Base-by-base conservation (phyloP, 2,113 vertebrate species). In the Nothocercus julius region DNA sequence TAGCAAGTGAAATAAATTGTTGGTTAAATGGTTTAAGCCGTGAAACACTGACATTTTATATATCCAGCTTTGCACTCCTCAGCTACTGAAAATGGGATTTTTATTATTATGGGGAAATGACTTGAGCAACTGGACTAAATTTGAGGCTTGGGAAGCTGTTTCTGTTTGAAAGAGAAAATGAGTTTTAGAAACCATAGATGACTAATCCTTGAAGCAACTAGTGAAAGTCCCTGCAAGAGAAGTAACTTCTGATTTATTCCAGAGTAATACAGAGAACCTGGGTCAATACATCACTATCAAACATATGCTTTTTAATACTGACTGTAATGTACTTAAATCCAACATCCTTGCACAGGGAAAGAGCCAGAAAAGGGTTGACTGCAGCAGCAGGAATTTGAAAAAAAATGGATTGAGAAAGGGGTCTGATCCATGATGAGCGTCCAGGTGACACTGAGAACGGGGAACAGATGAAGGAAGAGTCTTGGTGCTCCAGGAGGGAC, bases 381-480 rank as follows among this genome's bases (percentile, higher is more conserved):
- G 53, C 45, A 66, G 83, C 64, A 77, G 62, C 58, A 86, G 76
- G 51, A 79, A 68, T 88, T 59, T 67, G 62, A n/a, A 75, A 68
- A 90, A 56, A 56, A 56, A 32, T 32, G 54, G 63, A 16, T 62
- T 0, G 3, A 47, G 82, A 58, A 72, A 40, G 21, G 18, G 42
- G 12, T 1, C 19, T 30, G 66, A 24, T 58, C 24, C 0, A 0
- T 11, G 56, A 34, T 2, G 5, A n/a, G 34, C 56, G 49, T 36
- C 22, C 40, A 9, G 59, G 59, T 51, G 34, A 5, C 32, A 1
- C 18, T 0, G 5, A 13, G 61, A 14, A 28, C 0, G 1, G 27
- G 32, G n/a, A 44, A 6, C 78, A 1, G 12, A 28, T 1, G 3
- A 9, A 38, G 51, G 61, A 14, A 5, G 62, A 61, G 28, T 25